These are phyloP conservation scores for Atethmia centrago DNA, from an alignment of 2,888 invertebrate species.

Conservation along the genomic window DNA sequence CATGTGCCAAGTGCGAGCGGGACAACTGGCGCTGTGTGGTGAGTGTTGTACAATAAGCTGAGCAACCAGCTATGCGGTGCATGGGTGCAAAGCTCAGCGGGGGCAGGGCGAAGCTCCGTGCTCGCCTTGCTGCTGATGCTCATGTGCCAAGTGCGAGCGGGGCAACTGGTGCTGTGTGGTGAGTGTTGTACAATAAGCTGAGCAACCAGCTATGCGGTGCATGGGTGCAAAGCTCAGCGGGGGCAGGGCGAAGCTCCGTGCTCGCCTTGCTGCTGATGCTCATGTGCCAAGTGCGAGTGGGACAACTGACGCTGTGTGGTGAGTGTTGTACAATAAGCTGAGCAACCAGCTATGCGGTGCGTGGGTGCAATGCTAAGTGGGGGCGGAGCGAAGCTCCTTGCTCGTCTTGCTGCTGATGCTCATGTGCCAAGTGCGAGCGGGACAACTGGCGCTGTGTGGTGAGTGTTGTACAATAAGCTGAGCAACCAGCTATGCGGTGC, in stretches of 20 bases:
- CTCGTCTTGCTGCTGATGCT: slow-evolving; percentile 87
- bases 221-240: slow-evolving; percentile 85
- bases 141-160: slow-evolving; percentile 92
- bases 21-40: slow-evolving; percentile 91
- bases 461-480: slow-evolving; percentile 50
- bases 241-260: slow-evolving; percentile 93
- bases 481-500: slow-evolving; percentile 76
- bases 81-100: slow-evolving; percentile 85
- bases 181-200: slow-evolving; percentile 51
- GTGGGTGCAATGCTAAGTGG: slow-evolving; percentile 85
- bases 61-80: slow-evolving; percentile 78
- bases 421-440: slow-evolving; percentile 92
- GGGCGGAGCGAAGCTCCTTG: slow-evolving; percentile 93
- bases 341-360: slow-evolving; percentile 78
- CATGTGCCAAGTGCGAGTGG: slow-evolving; percentile 92
- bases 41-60: slow-evolving; percentile 68
- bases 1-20: slow-evolving; percentile 92
- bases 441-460: slow-evolving; percentile 91
- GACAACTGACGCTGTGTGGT: slow-evolving; percentile 91
- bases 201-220: slow-evolving; percentile 76
- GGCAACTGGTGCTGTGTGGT: slow-evolving; percentile 91
- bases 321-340: slow-evolving; percentile 68
- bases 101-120: slow-evolving; percentile 93
- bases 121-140: slow-evolving; percentile 87
- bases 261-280: slow-evolving; percentile 87